Evolutionary conservation across 2,888 invertebrate genomes (phyloP), one percentile per base, ranked within the genome.

Genomic region (Mythimna lalbum): DNA sequence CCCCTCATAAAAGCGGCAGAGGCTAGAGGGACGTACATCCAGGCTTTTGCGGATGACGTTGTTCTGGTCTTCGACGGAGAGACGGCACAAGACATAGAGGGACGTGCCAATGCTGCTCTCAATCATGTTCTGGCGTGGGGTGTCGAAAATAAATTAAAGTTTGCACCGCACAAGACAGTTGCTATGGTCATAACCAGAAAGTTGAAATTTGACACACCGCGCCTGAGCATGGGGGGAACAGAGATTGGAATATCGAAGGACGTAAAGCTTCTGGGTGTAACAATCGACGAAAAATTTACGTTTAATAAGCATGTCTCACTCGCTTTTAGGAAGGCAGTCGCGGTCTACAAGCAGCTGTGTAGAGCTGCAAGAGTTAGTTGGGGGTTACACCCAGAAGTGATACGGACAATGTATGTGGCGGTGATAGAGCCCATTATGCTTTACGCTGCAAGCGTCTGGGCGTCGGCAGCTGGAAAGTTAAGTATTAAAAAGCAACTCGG

Each of bases 361-460:
- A 27, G 27, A 27, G 27, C 27, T 27, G 27, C 27, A 4, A 27
- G 4, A 4, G 27, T 27, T 27, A 27, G 27, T 27, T 27, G 27
- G 27, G 27, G 27, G 27, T 27, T 27, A 27, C 27, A 3, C 27
- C 27, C 27, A 27, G 27, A 27, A 27, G 27, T 27, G 27, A 27
- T 27, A 27, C 27, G 27, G 27, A 12, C 12, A 1, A 62, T 62
- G 0, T 62, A 62, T 39, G 23, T 23, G 2, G 63, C 63, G 17
- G 12, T 14, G 1, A 10, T 76, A 4, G 76, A 75, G 27, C 80
- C 72, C 1, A 56, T 69, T 0, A 27, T 76, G 0, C 2, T 69
- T 23, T 78, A 80, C 17, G 76, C 74, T 4, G 63, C 78, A 0
- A 49, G 66, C n/a, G 76, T 53, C 1, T 83, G 81, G 78, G 78